phyloP scores from a whole-genome alignment of 2,888 invertebrate genomes.

The Mesochorus sp. region DNA sequence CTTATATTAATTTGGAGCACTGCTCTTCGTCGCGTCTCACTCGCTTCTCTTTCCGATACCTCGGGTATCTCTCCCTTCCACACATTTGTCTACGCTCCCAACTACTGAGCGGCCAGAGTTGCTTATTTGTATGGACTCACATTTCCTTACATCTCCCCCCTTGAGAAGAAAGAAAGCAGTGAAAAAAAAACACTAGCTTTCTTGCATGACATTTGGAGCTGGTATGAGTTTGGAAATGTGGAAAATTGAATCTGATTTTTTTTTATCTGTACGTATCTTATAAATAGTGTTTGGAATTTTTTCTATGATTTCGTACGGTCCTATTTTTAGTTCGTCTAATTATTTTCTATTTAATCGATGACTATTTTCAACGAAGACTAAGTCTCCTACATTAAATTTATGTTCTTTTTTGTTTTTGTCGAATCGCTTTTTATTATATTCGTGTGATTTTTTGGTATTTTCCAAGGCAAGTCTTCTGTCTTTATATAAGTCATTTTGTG shows the following conservation, averaged over 20 bases:
- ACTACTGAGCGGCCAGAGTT: no score
- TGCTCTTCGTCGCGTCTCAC: background rate
- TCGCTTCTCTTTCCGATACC: no score
- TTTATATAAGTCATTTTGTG: background rate
- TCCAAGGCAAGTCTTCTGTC: background rate
- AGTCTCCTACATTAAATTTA: background rate
- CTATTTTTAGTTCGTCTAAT: slow-evolving; percentile 65
- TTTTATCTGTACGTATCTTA: slow-evolving; percentile 56
- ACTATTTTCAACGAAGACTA: slow-evolving; percentile 65
- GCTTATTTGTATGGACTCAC: no score
- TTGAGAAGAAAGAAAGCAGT: background rate
- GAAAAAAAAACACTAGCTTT: background rate
- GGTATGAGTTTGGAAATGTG: slow-evolving; percentile 35
- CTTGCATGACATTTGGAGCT: background rate
- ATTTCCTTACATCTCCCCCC: slow-evolving; percentile 23
- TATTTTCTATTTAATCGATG: slow-evolving; percentile 68
- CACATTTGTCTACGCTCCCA: no score
- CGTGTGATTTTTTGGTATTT: slow-evolving; percentile 1
- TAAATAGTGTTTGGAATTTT: slow-evolving; percentile 66
- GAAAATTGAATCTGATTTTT: slow-evolving; percentile 40
- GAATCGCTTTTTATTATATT: background rate
- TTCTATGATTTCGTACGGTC: slow-evolving; percentile 63
- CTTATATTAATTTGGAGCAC: no score
- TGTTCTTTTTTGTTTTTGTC: background rate
- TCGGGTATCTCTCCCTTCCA: no score